Base-by-base conservation (phyloP, 2,888 invertebrate genomes). In the Eumacrocentrus americanus region DNA sequence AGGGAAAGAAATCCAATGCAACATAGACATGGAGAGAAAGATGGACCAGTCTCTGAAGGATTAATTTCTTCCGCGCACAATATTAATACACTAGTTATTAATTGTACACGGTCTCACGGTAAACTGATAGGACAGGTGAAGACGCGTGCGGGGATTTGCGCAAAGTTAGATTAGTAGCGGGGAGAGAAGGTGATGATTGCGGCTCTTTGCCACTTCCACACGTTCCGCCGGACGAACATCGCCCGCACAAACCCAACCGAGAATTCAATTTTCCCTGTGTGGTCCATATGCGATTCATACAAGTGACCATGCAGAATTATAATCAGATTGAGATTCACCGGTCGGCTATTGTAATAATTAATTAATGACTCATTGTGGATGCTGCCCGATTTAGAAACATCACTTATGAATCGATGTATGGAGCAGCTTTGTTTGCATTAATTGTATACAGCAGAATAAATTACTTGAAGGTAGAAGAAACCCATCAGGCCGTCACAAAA, bases 91-190 rank as follows among this genome's bases (percentile, higher is more conserved):
- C 56, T 63, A 67, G 71, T 76, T 73, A 77, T 75, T 77, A 72
- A 75, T 73, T 72, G 75, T 69, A 62, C 73, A 70, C 72, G 67
- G 74, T 76, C 74, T 70, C 67, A 65, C 66, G 67, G 47, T 64
- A 68, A 70, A 78, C 77, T 77, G 76, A 63, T 59, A 58, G 60
- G 61, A 58, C 20, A 56, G 60, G 64, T 60, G 61, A 64, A 67
- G 65, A 71, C 69, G 61, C 65, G 66, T 60, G 62, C 56, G 61
- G 57, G 63, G 63, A 60, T 67, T 67, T 61, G 59, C 59, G 58
- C 62, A 60, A 63, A 66, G 54, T 35, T 55, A 34, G 40, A 35
- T n/a, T 35, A 53, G 42, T 14, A 54, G 40, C 52, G 52, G 29
- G 40, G 61, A 62, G 67, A 67, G 67, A 69, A 70, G 65, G 62